Conservation (phyloP, 2,888 invertebrate species). For the Hylaea fasciaria region DNA sequence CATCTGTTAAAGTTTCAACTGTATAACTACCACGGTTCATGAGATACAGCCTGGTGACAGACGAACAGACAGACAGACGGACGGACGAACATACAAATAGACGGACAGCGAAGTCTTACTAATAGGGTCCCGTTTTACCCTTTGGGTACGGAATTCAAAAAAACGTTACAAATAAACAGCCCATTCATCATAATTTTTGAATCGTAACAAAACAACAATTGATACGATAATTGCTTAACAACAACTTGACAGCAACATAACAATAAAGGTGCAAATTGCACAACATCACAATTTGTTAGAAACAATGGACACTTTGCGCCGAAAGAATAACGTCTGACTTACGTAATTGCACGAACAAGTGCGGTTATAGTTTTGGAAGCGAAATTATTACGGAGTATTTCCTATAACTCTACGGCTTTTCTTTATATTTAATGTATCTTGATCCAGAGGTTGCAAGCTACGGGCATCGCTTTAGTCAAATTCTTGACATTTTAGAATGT, state of each 20-base stretch:
- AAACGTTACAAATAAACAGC: conserved; percentile 9
- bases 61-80: too few relatives aligned
- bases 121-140: too few relatives aligned
- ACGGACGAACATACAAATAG: too few relatives aligned
- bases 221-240: conserved; percentile 51
- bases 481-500: too few relatives aligned
- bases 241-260: conserved; percentile 44
- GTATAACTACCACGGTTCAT: too few relatives aligned
- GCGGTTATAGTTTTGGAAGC: conserved; percentile 5
- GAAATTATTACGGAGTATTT: background rate
- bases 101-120: too few relatives aligned
- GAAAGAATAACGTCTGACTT: conserved; percentile 43
- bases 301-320: conserved; percentile 60
- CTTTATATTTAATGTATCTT: too few relatives aligned
- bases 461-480: too few relatives aligned
- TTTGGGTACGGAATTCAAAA: conserved; percentile 2
- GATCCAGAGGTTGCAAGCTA: too few relatives aligned
- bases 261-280: conserved; percentile 46
- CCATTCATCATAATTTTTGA: conserved; percentile 31
- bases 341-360: conserved; percentile 23
- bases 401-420: too few relatives aligned
- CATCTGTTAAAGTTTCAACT: too few relatives aligned
- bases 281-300: conserved; percentile 52
- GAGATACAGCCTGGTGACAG: too few relatives aligned
- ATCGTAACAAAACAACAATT: conserved; percentile 38